Evolutionary conservation across 2,113 vertebrate species (phyloP), one percentile per base, ranked within the genome.

Genomic region (Sturnus vulgaris): DNA sequence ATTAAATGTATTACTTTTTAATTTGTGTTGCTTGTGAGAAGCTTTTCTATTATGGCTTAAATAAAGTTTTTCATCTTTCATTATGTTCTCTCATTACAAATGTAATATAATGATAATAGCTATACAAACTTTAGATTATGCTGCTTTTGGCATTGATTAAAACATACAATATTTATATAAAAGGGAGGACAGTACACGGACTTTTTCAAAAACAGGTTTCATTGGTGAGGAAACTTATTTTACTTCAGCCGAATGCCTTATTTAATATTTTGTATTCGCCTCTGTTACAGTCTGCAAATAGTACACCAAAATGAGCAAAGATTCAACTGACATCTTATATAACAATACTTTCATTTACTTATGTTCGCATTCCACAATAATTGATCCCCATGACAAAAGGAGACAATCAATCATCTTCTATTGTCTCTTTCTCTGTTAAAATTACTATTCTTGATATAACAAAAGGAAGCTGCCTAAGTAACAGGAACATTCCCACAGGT

Each of bases 31-130:
- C 92, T 97, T 97, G 75, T 94, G 92, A 96, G 49, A 94, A 97
- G 90, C 75, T 95, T 97, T 97, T 92, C 87, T 91, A 97, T 97
- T 98, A 97, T 96, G 83, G 82, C 92, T 98, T 97, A 97, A 98
- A 97, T 97, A 98, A 98, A 96, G 88, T 97, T 98, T 96, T 98
- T 96, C 68, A 95, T 97, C 94, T 97, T 97, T 97, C 95, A 97
- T 97, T 97, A 96, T 92, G 30, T 79, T 97, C 64, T 90, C 76
- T 97, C 97, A 97, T 97, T 98, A 97, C 88, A 97, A 98, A 98
- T 96, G 97, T 97, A 98, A 98, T 98, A 93, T 96, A 97, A 96
- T 97, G 84, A 97, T 97, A 98, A 97, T 96, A 97, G 88, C 88
- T 96, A 60, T 95, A 76, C 12, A 24, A 98, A 98, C 90, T 98